A percentile compares a stretch with the other conserved stretches of the same genome.
Conservation (phyloP, 2,888 invertebrate genomes). For the Aethes cnicana region DNA sequence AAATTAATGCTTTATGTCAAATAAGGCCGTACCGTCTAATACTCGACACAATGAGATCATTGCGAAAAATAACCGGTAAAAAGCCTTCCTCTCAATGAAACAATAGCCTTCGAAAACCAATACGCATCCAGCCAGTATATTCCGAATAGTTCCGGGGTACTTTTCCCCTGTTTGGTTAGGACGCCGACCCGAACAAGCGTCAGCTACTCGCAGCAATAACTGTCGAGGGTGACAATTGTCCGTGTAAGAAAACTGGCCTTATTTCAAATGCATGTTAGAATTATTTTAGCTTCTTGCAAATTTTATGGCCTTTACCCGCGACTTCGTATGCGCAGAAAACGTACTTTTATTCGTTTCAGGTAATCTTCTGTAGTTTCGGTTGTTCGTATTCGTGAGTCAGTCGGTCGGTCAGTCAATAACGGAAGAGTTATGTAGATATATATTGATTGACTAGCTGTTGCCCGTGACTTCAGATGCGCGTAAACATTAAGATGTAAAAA, state of each 20-base stretch:
- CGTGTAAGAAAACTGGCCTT: slow-evolving; percentile 2
- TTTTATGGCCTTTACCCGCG: neutral
- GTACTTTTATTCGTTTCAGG: no score
- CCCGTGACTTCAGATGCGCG: no score
- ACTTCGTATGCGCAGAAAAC: no score
- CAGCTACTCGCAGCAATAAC: slow-evolving; percentile 27
- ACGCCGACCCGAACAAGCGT: slow-evolving; percentile 23
- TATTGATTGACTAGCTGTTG: no score
- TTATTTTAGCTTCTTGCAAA: neutral
- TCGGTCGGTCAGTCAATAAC: no score
- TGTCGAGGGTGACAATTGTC: slow-evolving; percentile 22
- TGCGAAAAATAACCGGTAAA: neutral
- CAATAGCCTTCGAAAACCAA: slow-evolving; percentile 7
- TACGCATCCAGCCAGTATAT: slow-evolving; percentile 14
- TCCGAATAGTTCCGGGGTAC: slow-evolving; percentile 10
- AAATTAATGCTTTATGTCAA: no score
- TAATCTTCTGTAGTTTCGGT: no score
- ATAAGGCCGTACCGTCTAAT: no score
- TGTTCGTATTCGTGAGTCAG: no score
- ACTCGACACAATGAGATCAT: no score
- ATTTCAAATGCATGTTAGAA: neutral
- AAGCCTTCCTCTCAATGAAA: slow-evolving; percentile 1
- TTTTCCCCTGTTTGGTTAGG: slow-evolving; percentile 26
- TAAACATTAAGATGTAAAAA: no score
- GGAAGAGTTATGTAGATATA: no score